phyloP scores from a whole-genome alignment of 2,113 vertebrate species.

The Bombycilla garrulus region DNA sequence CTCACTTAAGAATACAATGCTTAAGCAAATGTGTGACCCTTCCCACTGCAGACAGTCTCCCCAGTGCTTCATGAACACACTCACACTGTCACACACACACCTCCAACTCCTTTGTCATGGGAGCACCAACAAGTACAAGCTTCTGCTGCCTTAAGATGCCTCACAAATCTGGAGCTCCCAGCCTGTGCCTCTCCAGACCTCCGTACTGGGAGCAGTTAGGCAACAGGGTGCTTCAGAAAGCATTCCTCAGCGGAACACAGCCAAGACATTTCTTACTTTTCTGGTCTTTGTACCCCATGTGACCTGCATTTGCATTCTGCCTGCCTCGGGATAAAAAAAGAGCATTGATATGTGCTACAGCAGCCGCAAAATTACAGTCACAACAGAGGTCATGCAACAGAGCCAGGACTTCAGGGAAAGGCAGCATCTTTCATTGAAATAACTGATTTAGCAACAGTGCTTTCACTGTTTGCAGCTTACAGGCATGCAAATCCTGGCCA shows the following conservation, averaged over 20 bases:
- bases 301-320: background rate
- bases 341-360: background rate
- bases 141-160: background rate
- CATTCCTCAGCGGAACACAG: background rate
- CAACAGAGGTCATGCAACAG: background rate
- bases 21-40: background rate
- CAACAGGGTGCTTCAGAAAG: background rate
- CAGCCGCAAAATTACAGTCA: slow-evolving; percentile 10
- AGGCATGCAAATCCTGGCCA: background rate
- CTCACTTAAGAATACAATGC: background rate
- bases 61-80: background rate
- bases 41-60: background rate
- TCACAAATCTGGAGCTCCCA: background rate
- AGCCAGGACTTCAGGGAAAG: background rate
- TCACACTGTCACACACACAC: background rate
- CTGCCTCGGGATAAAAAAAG: background rate
- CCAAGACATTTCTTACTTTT: background rate
- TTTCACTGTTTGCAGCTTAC: background rate
- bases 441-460: background rate
- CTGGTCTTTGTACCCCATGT: background rate
- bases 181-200: background rate
- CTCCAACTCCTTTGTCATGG: background rate
- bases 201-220: rapidly evolving
- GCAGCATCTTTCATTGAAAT: background rate
- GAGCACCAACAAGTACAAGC: background rate